Conservation (phyloP, 2,113 vertebrate species). For the Corvus cornix region DNA sequence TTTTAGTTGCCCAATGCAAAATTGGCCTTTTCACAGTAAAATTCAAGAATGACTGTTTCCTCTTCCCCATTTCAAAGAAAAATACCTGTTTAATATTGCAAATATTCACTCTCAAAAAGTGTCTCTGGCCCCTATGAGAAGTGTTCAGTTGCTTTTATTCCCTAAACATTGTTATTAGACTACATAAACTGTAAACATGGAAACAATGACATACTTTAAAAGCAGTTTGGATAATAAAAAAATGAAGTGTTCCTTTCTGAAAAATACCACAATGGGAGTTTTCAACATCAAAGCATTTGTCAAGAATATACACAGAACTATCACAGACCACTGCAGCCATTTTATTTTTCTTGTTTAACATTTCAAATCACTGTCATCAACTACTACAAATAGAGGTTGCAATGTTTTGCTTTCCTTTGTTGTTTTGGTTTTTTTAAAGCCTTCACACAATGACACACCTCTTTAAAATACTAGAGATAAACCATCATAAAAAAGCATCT, state of each 20-base stretch:
- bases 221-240: constrained; percentile 16
- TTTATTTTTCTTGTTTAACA: constrained; percentile 39
- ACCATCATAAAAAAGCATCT: constrained; percentile 2
- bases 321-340: neutral
- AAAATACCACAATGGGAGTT: neutral
- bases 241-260: neutral
- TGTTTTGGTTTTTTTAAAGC: neutral
- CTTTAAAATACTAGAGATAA: constrained; percentile 25
- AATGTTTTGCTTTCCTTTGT: neutral
- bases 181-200: neutral
- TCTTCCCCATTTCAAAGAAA: neutral
- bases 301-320: constrained; percentile 4
- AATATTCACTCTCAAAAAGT: neutral
- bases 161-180: neutral
- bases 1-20: neutral
- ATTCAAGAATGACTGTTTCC: neutral
- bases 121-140: neutral
- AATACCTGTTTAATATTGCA: neutral
- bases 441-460: neutral
- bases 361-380: constrained; percentile 36
- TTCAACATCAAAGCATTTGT: constrained; percentile 20
- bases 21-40: neutral
- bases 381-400: constrained; percentile 12
- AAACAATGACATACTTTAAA: constrained; percentile 6
- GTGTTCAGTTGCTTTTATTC: neutral